Evolutionary conservation across 2,888 invertebrate species (phyloP), one percentile per base, ranked within the genome.

Genomic region (Malthinus flaveolus): DNA sequence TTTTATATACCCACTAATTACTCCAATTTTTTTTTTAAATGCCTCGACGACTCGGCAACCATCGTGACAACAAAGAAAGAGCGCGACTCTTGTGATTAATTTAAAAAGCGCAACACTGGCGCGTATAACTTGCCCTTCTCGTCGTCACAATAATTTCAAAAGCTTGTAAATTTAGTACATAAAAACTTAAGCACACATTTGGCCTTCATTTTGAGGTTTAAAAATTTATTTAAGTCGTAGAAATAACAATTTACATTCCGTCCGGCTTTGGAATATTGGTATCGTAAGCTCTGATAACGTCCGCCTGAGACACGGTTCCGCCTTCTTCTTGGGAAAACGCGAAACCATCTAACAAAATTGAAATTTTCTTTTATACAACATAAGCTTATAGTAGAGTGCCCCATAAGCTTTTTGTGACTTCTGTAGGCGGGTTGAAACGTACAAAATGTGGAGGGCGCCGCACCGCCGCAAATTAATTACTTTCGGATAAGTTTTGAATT

Each of bases 301-400:
- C 94, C 67, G 95, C 91, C 82, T 97, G 93, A 49, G 94, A 90
- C 65, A 98, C 93, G 71, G 90, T 92, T 67, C 96, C 97, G 75
- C 95, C 93, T 82, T 99, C 98, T 82, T 98, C 98, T 89, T 98
- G 98, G 42, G 97, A 98, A 83, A 99, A 99, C 68, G 98, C 97
- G 84, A 92, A 97, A 65, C 97, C 97, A 88, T 96, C 96, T 97
- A 63, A 52, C 48, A 68, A 66, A 63, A 70, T 61, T 32, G 62
- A 60, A 62, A 34, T 39, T 23, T 34, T 33, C 44, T 39, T 45
- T 45, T n/a, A 42, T 57, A 23, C 23, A 48, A 57, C 15, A 37
- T 42, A 12, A 7, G 9, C 9, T 23, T 23, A 15, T n/a, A n/a
- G n/a, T n/a, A n/a, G n/a, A 32, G 15, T 23, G 2, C 23, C 23